phyloP scores from a whole-genome alignment of 2,888 invertebrate genomes.

The Drosophila limbata region DNA sequence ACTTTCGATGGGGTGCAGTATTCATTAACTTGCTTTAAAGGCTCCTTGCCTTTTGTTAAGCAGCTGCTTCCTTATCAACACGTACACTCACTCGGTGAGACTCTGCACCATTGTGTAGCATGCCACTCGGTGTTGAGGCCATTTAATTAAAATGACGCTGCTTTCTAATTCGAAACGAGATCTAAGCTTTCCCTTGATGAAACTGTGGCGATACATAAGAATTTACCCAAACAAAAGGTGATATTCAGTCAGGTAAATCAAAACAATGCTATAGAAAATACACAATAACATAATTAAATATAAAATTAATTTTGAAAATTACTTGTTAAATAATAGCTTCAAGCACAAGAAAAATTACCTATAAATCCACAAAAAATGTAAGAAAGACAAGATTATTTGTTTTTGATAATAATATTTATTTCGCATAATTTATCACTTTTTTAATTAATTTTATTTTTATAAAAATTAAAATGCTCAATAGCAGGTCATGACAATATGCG shows the following conservation, averaged over 20 bases:
- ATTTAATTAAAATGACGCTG: slow-evolving; percentile 57
- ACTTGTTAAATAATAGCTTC: neutral
- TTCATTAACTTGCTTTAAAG: slow-evolving; percentile 39
- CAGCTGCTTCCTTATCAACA: slow-evolving; percentile 56
- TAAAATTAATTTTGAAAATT: neutral
- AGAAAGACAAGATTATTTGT: neutral
- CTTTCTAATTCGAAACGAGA: slow-evolving; percentile 1
- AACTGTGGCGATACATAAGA: neutral
- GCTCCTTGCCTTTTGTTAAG: slow-evolving; percentile 34
- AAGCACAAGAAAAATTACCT: neutral
- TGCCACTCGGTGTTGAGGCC: slow-evolving; percentile 11
- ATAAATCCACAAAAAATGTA: neutral
- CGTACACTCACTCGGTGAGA: slow-evolving; percentile 42
- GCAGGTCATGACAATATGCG: neutral
- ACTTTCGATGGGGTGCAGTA: neutral
- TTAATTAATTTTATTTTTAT: neutral
- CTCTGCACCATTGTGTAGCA: slow-evolving; percentile 23
- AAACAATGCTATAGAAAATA: neutral
- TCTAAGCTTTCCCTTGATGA: neutral
- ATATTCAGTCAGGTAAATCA: neutral
- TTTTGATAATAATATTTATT: neutral
- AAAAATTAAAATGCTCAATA: neutral
- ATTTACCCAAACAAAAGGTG: neutral
- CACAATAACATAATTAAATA: neutral
- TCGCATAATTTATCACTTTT: neutral